phyloP scores from a whole-genome alignment of 1,140 invertebrate genomes.

The Tachypleus tridentatus region DNA sequence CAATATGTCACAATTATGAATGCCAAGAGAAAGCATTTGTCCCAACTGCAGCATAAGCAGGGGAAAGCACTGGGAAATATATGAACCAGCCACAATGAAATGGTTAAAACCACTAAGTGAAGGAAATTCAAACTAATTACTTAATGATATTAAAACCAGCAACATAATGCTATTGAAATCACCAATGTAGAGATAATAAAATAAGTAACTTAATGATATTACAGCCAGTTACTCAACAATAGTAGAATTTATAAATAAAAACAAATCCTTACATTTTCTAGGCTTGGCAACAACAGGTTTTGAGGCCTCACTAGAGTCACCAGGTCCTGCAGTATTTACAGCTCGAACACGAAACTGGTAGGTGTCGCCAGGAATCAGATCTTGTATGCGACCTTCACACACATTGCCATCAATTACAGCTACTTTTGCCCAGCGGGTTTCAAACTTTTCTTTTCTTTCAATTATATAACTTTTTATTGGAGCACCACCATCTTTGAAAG shows the following conservation, averaged over 20 bases:
- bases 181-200: too few relatives aligned
- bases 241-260: neutral
- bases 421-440: constrained; percentile 75
- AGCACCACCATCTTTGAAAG: constrained; percentile 77
- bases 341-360: constrained; percentile 89
- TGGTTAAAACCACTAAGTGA: neutral
- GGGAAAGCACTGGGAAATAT: too few relatives aligned
- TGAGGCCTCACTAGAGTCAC: constrained; percentile 64
- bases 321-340: constrained; percentile 85
- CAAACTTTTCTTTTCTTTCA: constrained; percentile 90
- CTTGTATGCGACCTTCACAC: constrained; percentile 66
- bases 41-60: too few relatives aligned
- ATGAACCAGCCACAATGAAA: too few relatives aligned
- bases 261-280: constrained; percentile 55
- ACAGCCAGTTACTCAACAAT: too few relatives aligned
- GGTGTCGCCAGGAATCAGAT: constrained; percentile 74
- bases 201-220: too few relatives aligned
- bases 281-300: constrained; percentile 67
- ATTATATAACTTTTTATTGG: constrained; percentile 92
- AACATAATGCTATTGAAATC: too few relatives aligned
- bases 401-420: constrained; percentile 46
- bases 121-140: too few relatives aligned
- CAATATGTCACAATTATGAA: too few relatives aligned
- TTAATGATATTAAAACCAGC: too few relatives aligned
- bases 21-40: too few relatives aligned